A percentile compares a stretch with the other conserved stretches of the same genome.
Evolutionary conservation across 1,140 invertebrate genomes (phyloP).

Genomic region (Drosophila tristis): DNA sequence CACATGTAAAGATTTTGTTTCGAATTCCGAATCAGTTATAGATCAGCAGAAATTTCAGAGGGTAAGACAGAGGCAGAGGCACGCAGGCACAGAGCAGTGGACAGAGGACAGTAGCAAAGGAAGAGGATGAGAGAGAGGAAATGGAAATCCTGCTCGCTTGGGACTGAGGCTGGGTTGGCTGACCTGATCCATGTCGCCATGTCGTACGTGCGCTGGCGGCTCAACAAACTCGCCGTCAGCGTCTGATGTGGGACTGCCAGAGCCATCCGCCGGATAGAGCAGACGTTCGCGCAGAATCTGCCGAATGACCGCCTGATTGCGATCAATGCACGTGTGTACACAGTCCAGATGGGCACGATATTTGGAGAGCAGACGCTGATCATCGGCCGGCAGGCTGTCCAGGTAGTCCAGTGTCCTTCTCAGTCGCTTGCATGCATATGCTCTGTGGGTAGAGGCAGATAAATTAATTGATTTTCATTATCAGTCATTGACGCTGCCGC

Average conservation of each 20-base stretch:
- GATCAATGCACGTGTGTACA: slow-evolving; percentile 91
- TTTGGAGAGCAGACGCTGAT: slow-evolving; percentile 90
- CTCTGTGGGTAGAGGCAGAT: slow-evolving; percentile 77
- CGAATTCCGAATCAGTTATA: too few species aligned
- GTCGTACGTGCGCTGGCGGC: slow-evolving; percentile 72
- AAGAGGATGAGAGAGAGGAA: slow-evolving; percentile 5
- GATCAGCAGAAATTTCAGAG: not conserved
- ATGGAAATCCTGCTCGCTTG: not conserved
- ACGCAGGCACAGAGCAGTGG: too few species aligned
- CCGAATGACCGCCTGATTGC: slow-evolving; percentile 93
- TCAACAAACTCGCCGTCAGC: slow-evolving; percentile 42
- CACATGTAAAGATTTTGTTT: too few species aligned
- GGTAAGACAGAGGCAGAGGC: too few species aligned
- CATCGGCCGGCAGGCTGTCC: slow-evolving; percentile 88
- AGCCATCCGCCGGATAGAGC: slow-evolving; percentile 54
- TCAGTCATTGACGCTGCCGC: slow-evolving; percentile 20
- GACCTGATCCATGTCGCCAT: slow-evolving; percentile 81
- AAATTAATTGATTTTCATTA: slow-evolving; percentile 41
- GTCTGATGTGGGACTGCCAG: not conserved
- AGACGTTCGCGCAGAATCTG: slow-evolving; percentile 87
- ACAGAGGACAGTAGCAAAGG: too few species aligned
- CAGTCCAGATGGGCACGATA: slow-evolving; percentile 91
- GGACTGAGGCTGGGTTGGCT: not conserved
- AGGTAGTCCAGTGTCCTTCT: slow-evolving; percentile 91
- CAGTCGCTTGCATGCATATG: slow-evolving; percentile 87